Base-by-base conservation (phyloP, 2,113 vertebrate genomes). In the Spea multiplicata region DNA sequence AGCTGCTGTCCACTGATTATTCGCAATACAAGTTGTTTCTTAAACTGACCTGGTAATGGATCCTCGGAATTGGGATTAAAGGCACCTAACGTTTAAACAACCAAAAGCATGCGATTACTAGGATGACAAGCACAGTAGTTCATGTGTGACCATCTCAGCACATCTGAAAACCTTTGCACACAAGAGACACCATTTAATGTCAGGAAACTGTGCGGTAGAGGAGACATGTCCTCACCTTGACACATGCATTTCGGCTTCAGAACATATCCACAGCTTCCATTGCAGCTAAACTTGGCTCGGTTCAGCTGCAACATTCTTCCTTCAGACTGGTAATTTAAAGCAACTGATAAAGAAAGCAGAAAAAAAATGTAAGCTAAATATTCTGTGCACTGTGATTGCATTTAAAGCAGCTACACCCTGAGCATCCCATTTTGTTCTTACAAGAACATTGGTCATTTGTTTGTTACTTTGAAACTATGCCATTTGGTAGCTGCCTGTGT, bases 1-100 rank as follows among this genome's bases (percentile, higher is more conserved):
- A 99, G 93, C 83, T 99, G 97, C 5, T 99, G 97, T 9, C 97
- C 97, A 0, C 97, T 99, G 86, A 99, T 99, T 82, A 99, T 92
- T 86, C 96, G 92, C 4, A 99, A 81, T 45, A 95, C 90, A 76
- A 99, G 87, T 83, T 99, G 97, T 74, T 98, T 99, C 91, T 93
- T 98, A 89, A 95, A 85, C 14, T 93, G 93, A 49, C 92, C 93
- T 0, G 94, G 94, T 70, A 96, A 82, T 0, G 96, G 94, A 57
- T 99, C 97, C 80, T 98, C 96, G 0, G 94, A 87, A 77, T 92
- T 92, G 66, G 96, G 95, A 85, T 97, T 98, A 87, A 99, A 99
- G 88, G 91, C 70, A 81, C 94, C 97, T 99, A 84, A 0, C 61
- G 74, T 66, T 4, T 5, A 45, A 17, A 79, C 3, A 66, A 17